Base-by-base conservation (phyloP, 2,797 vertebrate species). In the Sebastes flavidus region DNA sequence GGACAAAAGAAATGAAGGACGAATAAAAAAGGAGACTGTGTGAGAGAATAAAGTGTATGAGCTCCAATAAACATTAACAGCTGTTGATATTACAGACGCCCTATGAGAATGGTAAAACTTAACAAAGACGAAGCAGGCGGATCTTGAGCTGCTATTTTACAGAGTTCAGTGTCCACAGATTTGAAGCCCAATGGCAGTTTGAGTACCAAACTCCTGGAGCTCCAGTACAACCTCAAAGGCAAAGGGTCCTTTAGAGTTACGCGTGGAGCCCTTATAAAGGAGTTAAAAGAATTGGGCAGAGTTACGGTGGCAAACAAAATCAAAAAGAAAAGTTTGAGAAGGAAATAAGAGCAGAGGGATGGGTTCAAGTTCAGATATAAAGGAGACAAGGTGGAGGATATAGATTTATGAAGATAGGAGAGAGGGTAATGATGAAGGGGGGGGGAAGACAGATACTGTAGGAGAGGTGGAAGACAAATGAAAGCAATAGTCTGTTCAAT, bases 41-140 rank as follows among this genome's bases (percentile, higher is more conserved):
- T 10, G 52, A 54, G 52, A 56, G 13, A 82, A 65, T 49, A 20
- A 78, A 85, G 4, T 46, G 8, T 18, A 6, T 22, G 52, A 55
- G 69, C 34, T 34, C 25, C 22, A 63, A 29, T 66, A 72, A 86
- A 86, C 74, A 78, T 81, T 9, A 70, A 61, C 76, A 82, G 60
- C 69, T 77, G 70, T 67, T 75, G 34, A 66, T 46, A 24, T 38
- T 49, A 20, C 66, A 62, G 29, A 65, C 62, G 52, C 68, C 6
- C 20, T 30, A 10, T 46, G 52, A 42, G 25, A 66, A 27, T 20
- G n/a, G 8, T 70, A 9, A 59, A 65, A 60, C 11, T 20, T 16
- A 80, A 59, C 58, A 59, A 30, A 75, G 14, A 59, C 18, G 12
- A 38, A 62, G 30, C 63, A 71, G 29, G 5, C 25, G 18, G 29